Evolutionary conservation across 2,113 vertebrate species (phyloP).

Genomic region (Glareola pratincola): DNA sequence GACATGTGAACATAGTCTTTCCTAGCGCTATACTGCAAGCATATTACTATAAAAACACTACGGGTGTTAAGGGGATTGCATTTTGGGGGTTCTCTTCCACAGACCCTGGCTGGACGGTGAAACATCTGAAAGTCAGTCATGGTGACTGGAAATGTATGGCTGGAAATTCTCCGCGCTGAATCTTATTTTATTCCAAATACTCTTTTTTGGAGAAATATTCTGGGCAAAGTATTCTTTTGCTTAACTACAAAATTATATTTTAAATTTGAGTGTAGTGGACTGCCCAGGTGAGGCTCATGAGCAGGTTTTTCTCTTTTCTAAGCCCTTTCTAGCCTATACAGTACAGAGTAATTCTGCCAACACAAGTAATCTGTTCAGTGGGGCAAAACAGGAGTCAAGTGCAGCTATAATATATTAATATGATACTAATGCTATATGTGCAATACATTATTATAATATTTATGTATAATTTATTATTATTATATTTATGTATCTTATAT

Average conservation of each 20-base stretch:
- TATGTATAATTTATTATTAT: background rate
- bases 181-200: background rate
- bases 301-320: background rate
- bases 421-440: background rate
- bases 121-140: background rate
- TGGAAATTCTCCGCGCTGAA: background rate
- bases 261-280: background rate
- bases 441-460: background rate
- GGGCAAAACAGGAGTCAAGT: background rate
- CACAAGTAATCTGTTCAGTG: background rate
- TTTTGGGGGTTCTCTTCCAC: background rate
- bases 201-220: background rate
- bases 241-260: background rate
- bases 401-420: background rate
- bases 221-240: background rate
- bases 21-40: background rate
- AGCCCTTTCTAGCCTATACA: background rate
- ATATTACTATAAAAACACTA: background rate
- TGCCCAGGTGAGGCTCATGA: background rate
- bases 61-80: rapidly evolving
- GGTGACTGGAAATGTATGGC: background rate
- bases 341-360: background rate
- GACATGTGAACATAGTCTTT: background rate
- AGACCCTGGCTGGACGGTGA: background rate
- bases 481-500: background rate